Base-by-base conservation (phyloP, 2,888 invertebrate genomes). In the Hirtodrosophila histrioides region DNA sequence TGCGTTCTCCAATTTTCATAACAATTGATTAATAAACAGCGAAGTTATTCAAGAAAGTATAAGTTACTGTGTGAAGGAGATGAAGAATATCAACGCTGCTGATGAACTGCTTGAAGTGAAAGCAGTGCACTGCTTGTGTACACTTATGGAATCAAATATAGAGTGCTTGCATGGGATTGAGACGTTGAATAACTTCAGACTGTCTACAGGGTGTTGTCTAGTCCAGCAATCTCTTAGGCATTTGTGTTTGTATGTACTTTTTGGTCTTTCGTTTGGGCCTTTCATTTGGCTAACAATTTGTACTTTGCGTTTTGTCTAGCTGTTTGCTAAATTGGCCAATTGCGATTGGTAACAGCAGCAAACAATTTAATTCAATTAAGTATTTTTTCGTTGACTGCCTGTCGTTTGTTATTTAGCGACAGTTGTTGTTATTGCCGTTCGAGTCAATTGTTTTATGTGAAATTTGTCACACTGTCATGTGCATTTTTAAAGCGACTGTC, bases 291-390 rank as follows among this genome's bases (percentile, higher is more conserved):
- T 83, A 83, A 83, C 82, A 87, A 83, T 85, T 74, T 87, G 82
- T 86, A 84, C 87, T 81, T 87, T 71, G 77, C 75, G 66, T 70
- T 76, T 71, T 73, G 69, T 75, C 56, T 74, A 71, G 72, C 72
- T 70, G 79, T 50, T 75, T 73, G 82, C 65, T 61, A 88, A 90
- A 89, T 89, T 89, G 89, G 78, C 89, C 89, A 90, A 89, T 88
- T 89, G 86, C 77, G 85, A 83, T 68, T 74, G 82, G 78, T 88
- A 89, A 87, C 82, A 78, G 76, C 81, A 81, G 87, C 85, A 81
- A 74, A 88, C 88, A 88, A 88, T 88, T 88, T 88, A 88, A 89
- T 88, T 88, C 88, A 88, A 88, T 88, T 88, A 88, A 87, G 77
- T 79, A 81, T 86, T 76, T 79, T 84, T 84, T 81, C 62, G 73